Conservation (phyloP, 2,888 invertebrate species). For the Timema cristinae region DNA sequence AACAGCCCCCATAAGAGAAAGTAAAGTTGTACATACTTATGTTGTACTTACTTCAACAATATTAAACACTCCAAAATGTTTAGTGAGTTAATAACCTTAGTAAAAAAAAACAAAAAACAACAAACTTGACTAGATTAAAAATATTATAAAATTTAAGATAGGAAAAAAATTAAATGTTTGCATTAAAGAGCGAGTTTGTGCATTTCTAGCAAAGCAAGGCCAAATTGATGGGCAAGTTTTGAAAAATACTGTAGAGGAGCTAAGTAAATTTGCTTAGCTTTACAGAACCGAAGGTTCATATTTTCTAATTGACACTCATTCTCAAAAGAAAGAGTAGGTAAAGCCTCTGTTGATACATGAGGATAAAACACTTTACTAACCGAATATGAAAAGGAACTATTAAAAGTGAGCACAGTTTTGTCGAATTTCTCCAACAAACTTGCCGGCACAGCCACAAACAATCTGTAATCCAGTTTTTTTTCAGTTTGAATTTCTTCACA, state of each 20-base stretch:
- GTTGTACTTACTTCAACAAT: too few species aligned
- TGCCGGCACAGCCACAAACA: conserved; percentile 69
- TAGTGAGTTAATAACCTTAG: too few species aligned
- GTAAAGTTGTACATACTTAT: too few species aligned
- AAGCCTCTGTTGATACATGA: conserved; percentile 70
- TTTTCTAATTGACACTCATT: conserved; percentile 38
- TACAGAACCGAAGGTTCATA: conserved; percentile 15
- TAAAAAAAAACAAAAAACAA: too few species aligned
- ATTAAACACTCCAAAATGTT: too few species aligned
- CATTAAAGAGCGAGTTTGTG: background rate
- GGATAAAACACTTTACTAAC: conserved; percentile 58
- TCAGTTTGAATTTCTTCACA: conserved; percentile 54
- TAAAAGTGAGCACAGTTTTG: conserved; percentile 42
- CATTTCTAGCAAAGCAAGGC: conserved; percentile 50
- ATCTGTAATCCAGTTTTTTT: conserved; percentile 57
- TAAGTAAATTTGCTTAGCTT: conserved; percentile 20
- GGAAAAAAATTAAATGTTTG: too few species aligned
- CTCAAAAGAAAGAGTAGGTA: conserved; percentile 54
- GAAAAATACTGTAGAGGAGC: conserved; percentile 39
- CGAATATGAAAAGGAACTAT: conserved; percentile 30
- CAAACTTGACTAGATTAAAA: too few species aligned
- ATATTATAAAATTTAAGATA: too few species aligned
- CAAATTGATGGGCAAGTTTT: conserved; percentile 48
- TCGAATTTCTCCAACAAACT: conserved; percentile 58
- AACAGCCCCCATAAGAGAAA: too few species aligned